These are phyloP conservation scores for Anas platyrhynchos DNA, from an alignment of 2,113 vertebrate species.

Conservation along the genomic window DNA sequence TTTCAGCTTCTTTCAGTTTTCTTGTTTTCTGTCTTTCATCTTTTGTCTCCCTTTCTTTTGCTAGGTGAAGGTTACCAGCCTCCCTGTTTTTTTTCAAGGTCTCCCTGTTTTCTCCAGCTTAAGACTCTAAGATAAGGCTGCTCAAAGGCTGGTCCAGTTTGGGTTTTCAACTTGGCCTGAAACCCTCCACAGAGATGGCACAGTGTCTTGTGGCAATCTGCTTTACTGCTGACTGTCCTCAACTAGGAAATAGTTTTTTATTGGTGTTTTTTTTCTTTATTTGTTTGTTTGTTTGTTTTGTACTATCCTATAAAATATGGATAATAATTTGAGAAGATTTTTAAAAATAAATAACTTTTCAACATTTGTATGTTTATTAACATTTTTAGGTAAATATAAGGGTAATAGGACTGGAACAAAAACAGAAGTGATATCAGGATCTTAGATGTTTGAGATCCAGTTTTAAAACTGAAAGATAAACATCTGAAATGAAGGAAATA, in stretches of 20 bases:
- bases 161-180: not conserved
- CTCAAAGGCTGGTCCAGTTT: not conserved
- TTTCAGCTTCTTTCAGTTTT: no score
- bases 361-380: not conserved
- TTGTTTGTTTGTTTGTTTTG: not conserved
- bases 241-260: not conserved
- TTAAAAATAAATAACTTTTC: not conserved
- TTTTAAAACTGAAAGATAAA: not conserved
- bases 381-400: not conserved
- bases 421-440: not conserved
- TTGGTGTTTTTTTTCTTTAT: not conserved
- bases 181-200: not conserved
- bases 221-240: not conserved
- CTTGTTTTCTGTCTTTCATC: no score
- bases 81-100: no score
- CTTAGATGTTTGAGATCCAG: not conserved
- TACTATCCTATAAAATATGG: not conserved
- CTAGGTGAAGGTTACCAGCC: no score
- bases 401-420: not conserved
- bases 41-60: no score
- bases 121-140: accelerated
- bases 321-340: not conserved
- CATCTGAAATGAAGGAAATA: not conserved
- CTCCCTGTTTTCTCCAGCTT: no score
- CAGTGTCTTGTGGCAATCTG: not conserved